These are phyloP conservation scores for Phymastichus coffea DNA, from an alignment of 1,140 invertebrate species.

Conservation along the genomic window DNA sequence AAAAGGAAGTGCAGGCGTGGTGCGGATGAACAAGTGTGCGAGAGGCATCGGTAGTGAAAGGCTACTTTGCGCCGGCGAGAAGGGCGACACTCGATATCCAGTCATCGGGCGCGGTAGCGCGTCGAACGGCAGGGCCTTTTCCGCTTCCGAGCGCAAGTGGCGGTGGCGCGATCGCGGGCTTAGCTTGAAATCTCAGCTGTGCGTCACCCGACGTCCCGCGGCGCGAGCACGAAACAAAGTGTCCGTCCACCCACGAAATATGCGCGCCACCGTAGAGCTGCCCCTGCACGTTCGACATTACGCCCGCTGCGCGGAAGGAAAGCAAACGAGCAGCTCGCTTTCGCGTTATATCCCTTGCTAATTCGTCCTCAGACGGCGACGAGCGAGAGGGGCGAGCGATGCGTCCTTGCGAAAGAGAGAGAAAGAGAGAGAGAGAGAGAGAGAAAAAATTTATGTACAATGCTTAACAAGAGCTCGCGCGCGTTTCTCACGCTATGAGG, in stretches of 20 bases:
- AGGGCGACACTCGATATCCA: constrained; percentile 22
- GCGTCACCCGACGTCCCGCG: too few species aligned
- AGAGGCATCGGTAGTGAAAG: constrained; percentile 5
- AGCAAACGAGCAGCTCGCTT: too few species aligned
- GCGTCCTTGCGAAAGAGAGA: neutral
- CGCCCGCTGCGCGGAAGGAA: neutral
- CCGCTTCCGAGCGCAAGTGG: constrained; percentile 8
- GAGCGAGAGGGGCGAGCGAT: too few species aligned
- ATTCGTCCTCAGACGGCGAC: neutral
- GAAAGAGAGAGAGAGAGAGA: neutral
- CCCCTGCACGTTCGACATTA: too few species aligned
- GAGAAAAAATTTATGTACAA: constrained; percentile 1
- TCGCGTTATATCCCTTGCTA: too few species aligned
- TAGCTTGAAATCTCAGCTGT: too few species aligned
- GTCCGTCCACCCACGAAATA: too few species aligned
- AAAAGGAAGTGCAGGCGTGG: too few species aligned
- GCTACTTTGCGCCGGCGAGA: neutral
- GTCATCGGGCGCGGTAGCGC: constrained; percentile 1
- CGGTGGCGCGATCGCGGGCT: too few species aligned
- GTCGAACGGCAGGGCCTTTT: constrained; percentile 16
- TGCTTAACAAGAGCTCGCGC: neutral
- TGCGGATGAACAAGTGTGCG: too few species aligned
- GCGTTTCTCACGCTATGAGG: constrained; percentile 19
- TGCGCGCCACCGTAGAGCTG: too few species aligned
- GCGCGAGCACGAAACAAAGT: too few species aligned